Evolutionary conservation across 2,113 vertebrate genomes (phyloP).

Genomic region (Todiramphus saurophagus): DNA sequence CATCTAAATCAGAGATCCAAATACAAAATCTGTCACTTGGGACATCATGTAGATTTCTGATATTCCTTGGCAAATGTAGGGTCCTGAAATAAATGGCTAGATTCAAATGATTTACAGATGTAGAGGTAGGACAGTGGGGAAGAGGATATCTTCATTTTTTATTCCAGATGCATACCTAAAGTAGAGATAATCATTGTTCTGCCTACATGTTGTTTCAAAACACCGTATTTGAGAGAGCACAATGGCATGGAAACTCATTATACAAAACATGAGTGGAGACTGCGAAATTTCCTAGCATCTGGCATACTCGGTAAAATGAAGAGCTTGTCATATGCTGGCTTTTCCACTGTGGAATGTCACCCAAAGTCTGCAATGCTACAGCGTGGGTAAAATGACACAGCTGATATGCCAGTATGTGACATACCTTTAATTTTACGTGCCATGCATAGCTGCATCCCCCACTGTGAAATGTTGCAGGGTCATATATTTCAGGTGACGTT

Average conservation of each 20-base stretch:
- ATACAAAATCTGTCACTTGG: slow-evolving; percentile 55
- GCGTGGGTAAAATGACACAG: neutral
- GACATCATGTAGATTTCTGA: slow-evolving; percentile 29
- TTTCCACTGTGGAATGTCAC: neutral
- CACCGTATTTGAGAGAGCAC: neutral
- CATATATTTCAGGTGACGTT: neutral
- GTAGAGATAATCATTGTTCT: neutral
- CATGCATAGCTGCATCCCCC: neutral
- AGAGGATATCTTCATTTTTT: neutral
- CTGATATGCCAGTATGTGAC: neutral
- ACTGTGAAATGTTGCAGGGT: neutral
- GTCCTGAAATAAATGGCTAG: neutral
- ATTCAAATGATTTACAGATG: slow-evolving; percentile 38
- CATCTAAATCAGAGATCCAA: slow-evolving; percentile 49
- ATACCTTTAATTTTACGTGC: neutral
- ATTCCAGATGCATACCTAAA: slow-evolving; percentile 2
- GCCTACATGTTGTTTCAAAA: slow-evolving; percentile 24
- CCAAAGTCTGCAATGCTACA: neutral
- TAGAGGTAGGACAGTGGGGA: neutral
- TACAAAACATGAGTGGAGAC: neutral
- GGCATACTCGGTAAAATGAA: neutral
- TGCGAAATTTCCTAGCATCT: slow-evolving; percentile 53
- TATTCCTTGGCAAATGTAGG: neutral
- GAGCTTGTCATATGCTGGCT: slow-evolving; percentile 33
- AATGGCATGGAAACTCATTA: neutral